Base-by-base conservation (phyloP, 2,888 invertebrate species). In the Drosophila emarginata region DNA sequence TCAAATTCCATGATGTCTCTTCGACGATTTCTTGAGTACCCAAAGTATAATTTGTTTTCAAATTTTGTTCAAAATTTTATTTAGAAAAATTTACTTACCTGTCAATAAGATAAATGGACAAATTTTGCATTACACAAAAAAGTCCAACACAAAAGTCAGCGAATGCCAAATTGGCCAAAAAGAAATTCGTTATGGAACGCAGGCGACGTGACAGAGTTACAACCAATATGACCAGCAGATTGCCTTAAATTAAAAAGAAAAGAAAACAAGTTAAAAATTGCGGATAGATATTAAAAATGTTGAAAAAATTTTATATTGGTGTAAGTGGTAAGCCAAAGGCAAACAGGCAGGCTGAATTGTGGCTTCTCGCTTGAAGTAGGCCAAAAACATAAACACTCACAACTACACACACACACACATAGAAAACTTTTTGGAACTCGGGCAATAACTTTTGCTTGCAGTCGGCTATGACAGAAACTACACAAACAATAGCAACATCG, bases 91-190 rank as follows among this genome's bases (percentile, higher is more conserved):
- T 12, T 37, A 92, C 93, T 94, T 89, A 95, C 95, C 95, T 95
- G 58, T 94, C 94, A 80, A 95, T 95, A 64, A 96, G 93, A 91
- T 96, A 96, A 79, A 96, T 96, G 53, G 95, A 95, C 80, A 98
- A 93, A 90, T 97, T 97, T 91, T 97, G 97, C 91, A 96, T 96
- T 64, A 97, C 96, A 91, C 97, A 98, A 92, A 98, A 97, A 61
- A 97, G 94, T 7, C 97, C 97, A n/a, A 97, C 97, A 88, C 97
- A 96, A 79, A 98, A 94, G 92, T 98, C 97, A 3, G 98, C 97
- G 61, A 96, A 94, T 0, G 97, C 97, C 78, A 98, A 93, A 91
- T 98, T 97, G 18, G 97, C 97, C 89, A 98, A 92, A 91, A 97
- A 97, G 91, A 97, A 97, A 92, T 98, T 98, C 51, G 97, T 98